Conservation (phyloP, 2,888 invertebrate species). For the Tenthredo notha region DNA sequence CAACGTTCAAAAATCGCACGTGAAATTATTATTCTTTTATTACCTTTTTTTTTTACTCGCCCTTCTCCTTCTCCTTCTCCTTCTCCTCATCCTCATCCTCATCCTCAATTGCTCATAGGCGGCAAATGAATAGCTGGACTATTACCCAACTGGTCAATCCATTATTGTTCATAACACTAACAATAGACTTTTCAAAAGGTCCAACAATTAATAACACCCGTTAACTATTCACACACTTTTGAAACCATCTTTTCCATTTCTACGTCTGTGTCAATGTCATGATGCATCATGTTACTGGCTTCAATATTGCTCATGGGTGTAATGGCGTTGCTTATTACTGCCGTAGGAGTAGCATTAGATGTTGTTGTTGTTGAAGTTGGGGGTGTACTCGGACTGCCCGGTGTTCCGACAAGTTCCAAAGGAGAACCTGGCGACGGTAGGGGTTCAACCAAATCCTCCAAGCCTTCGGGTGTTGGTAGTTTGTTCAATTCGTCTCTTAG, state of each 20-base stretch:
- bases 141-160: constrained; percentile 32
- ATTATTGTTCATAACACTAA: constrained; percentile 70
- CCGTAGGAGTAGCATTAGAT: constrained; percentile 56
- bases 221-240: constrained; percentile 83
- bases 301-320: constrained; percentile 63
- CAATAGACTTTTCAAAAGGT: constrained; percentile 77
- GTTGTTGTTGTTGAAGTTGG: constrained; percentile 64
- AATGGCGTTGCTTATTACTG: constrained; percentile 65
- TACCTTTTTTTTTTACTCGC: constrained; percentile 30
- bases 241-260: constrained; percentile 90
- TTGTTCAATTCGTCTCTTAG: constrained; percentile 92
- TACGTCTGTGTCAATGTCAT: constrained; percentile 84
- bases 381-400: constrained; percentile 73
- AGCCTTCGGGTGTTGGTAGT: constrained; percentile 88
- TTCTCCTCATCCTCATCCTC: not conserved
- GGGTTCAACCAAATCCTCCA: constrained; percentile 86
- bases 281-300: constrained; percentile 72
- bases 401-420: constrained; percentile 74
- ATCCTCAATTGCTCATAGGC: not conserved
- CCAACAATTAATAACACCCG: constrained; percentile 76
- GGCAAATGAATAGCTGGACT: not conserved
- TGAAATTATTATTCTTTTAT: constrained; percentile 51
- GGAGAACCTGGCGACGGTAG: constrained; percentile 75
- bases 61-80: not conserved
- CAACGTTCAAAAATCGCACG: constrained; percentile 43